Evolutionary conservation across 2,113 vertebrate genomes (phyloP).

Genomic region (Rhinichthys klamathensis): DNA sequence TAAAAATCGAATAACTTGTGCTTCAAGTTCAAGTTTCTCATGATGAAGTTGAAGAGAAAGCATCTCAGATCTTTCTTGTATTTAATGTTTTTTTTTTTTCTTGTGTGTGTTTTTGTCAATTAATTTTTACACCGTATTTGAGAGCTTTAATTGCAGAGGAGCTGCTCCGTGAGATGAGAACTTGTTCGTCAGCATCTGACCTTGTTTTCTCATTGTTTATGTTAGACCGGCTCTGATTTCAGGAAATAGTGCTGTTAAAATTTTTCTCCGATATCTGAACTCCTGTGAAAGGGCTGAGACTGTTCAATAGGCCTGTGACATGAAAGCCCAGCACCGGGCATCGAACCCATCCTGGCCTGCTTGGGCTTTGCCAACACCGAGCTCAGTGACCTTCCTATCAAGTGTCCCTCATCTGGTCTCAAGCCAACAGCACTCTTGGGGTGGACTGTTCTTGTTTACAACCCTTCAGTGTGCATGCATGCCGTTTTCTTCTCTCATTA

Average conservation of each 20-base stretch:
- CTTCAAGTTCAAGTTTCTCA: neutral
- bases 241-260: slow-evolving; percentile 63
- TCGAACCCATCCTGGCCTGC: slow-evolving; percentile 23
- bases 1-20: neutral
- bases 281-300: slow-evolving; percentile 32
- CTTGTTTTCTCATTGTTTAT: slow-evolving; percentile 64
- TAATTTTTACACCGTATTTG: slow-evolving; percentile 19
- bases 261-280: slow-evolving; percentile 56
- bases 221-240: slow-evolving; percentile 67
- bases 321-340: slow-evolving; percentile 12
- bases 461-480: slow-evolving; percentile 68
- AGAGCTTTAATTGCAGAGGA: slow-evolving; percentile 35
- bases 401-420: slow-evolving; percentile 74
- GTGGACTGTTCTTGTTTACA: slow-evolving; percentile 77
- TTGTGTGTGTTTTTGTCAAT: no score
- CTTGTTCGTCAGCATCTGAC: slow-evolving; percentile 57
- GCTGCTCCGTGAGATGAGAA: slow-evolving; percentile 40
- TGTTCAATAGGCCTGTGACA: slow-evolving; percentile 28
- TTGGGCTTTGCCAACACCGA: slow-evolving; percentile 54
- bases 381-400: slow-evolving; percentile 77
- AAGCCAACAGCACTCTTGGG: slow-evolving; percentile 79
- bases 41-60: neutral
- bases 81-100: neutral
- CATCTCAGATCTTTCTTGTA: neutral
- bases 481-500: slow-evolving; percentile 49